Evolutionary conservation across 2,797 vertebrate species (phyloP), one percentile per base, ranked within the genome.

Genomic region (Sebastes kiyomatsui): DNA sequence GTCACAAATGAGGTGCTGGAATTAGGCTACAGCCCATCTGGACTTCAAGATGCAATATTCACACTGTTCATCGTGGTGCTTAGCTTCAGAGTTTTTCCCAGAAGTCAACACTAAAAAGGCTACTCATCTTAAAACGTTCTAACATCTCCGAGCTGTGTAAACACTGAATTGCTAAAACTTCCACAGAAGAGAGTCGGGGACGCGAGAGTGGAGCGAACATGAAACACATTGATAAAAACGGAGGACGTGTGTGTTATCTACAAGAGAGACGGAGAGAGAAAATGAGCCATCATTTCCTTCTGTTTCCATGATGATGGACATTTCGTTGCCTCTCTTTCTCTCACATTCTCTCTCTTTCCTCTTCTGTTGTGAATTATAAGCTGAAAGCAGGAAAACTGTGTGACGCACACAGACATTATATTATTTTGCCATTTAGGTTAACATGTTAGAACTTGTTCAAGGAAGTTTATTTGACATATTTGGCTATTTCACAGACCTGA

Each of bases 21-120:
- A 80, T 73, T 33, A 46, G 42, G 42, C 16, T 46, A 70, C 72
- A 80, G 72, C 72, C 88, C 83, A 82, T 88, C 80, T 85, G 81
- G 84, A 87, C 81, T 62, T 79, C 16, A 46, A 72, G 68, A 84
- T 66, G 74, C 72, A 73, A 61, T 55, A 60, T 60, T 75, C 73
- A 80, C 33, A 69, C 75, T 64, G 28, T 58, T 80, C 68, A 81
- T 78, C n/a, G 10, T 32, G 46, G 55, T 18, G 42, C 55, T 69
- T 59, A n/a, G 52, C 55, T 46, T 56, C 8, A 18, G 58, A 58
- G 12, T 30, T 69, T 69, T 81, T 28, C 79, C 79, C 67, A 69
- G 69, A 84, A 55, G 54, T 55, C 25, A 58, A 61, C 18, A 16
- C 38, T n/a, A 52, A 27, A 72, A 64, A 13, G 46, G 25, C 38